phyloP scores from a whole-genome alignment of 2,797 vertebrate genomes.

The Tinamus major region DNA sequence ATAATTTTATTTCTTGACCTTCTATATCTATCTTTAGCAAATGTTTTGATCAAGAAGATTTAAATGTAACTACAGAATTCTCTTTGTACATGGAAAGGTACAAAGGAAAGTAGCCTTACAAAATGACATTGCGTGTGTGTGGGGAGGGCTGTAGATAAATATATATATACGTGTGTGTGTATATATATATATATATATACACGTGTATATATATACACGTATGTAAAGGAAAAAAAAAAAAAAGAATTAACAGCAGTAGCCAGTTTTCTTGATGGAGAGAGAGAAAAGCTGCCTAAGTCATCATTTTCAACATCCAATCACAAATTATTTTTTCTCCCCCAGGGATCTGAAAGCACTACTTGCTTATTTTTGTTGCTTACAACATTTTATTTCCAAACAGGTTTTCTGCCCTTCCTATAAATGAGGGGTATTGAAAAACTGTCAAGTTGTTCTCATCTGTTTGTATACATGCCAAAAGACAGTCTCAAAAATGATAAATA shows the following conservation, averaged over 20 bases:
- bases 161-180: no score
- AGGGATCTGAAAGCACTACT: background rate
- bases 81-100: background rate
- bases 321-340: background rate
- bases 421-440: background rate
- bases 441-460: background rate
- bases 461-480: background rate
- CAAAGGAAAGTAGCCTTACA: background rate
- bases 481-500: background rate
- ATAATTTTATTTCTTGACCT: background rate
- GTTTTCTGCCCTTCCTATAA: background rate
- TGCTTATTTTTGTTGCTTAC: background rate
- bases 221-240: background rate
- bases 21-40: background rate
- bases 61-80: background rate
- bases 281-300: background rate
- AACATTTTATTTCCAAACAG: background rate
- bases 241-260: background rate
- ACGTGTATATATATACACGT: no score
- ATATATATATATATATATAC: no score
- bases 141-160: no score
- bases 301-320: background rate
- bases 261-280: background rate
- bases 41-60: background rate
- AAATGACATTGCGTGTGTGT: background rate